phyloP scores from a whole-genome alignment of 2,113 vertebrate species.

The Megatriorchis doriae region DNA sequence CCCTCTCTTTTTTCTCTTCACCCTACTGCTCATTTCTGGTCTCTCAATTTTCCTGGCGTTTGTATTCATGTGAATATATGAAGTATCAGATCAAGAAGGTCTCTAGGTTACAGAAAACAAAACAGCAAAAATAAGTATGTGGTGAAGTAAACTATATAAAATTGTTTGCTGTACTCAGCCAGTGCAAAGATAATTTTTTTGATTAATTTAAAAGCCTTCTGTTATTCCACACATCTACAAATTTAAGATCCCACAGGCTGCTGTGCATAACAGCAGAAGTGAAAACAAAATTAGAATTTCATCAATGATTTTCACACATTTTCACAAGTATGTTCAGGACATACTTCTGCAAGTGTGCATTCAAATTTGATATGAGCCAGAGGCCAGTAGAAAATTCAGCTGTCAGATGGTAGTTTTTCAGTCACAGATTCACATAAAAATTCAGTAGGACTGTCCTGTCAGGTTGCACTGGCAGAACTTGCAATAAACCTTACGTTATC shows the following conservation, averaged over 20 bases:
- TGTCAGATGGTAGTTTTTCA: background rate
- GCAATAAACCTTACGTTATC: background rate
- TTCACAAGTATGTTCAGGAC: background rate
- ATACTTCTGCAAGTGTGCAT: background rate
- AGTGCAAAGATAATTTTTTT: background rate
- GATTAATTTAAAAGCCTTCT: background rate
- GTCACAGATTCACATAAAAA: background rate
- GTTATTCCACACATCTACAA: background rate
- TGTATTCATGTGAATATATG: background rate
- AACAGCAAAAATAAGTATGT: background rate
- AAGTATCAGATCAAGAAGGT: background rate
- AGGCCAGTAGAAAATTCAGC: conserved; percentile 10
- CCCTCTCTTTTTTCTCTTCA: background rate
- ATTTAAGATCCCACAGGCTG: background rate
- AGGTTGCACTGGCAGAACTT: background rate
- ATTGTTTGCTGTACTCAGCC: background rate
- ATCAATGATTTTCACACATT: background rate
- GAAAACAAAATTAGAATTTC: background rate
- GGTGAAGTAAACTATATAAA: background rate
- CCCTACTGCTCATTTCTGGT: background rate
- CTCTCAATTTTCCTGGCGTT: conserved; percentile 2
- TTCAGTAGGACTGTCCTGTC: background rate
- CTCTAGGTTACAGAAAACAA: background rate
- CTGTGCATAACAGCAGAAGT: background rate
- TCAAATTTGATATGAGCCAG: background rate